phyloP scores from a whole-genome alignment of 2,113 vertebrate species.

The Spea multiplicata region DNA sequence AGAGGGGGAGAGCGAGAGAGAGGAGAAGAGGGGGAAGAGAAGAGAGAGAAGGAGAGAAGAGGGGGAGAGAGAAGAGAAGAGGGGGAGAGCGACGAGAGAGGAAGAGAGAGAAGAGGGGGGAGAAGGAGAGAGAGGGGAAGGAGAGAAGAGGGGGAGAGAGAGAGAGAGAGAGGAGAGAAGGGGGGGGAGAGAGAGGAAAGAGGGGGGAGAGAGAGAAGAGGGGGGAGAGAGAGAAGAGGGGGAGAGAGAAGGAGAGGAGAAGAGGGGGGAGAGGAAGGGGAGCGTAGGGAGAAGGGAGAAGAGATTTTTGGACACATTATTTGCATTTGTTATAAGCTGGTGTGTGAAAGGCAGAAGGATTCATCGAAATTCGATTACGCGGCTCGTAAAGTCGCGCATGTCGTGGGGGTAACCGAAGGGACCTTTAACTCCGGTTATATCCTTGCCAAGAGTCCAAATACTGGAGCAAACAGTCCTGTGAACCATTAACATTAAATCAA shows the following conservation, averaged over 20 bases:
- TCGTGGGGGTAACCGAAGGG: neutral
- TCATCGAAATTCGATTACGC: no score
- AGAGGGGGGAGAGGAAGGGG: neutral
- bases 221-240: neutral
- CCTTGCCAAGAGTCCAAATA: neutral
- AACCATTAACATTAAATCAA: neutral
- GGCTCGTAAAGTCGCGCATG: no score
- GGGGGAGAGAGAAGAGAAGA: no score
- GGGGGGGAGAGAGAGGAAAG: neutral
- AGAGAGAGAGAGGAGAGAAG: no score
- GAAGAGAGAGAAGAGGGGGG: no score
- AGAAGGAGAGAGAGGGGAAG: neutral
- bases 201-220: neutral
- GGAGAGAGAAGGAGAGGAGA: conserved; percentile 5
- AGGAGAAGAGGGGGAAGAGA: neutral
- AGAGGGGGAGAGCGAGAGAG: neutral
- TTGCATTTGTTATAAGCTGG: no score
- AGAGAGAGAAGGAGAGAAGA: neutral
- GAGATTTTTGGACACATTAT: no score
- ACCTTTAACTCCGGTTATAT: neutral
- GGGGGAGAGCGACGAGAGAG: no score
- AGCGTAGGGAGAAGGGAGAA: neutral
- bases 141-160: no score
- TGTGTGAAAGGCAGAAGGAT: no score
- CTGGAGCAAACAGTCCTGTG: neutral